phyloP scores from a whole-genome alignment of 2,888 invertebrate genomes.

The Leptopilina drosophilae region DNA sequence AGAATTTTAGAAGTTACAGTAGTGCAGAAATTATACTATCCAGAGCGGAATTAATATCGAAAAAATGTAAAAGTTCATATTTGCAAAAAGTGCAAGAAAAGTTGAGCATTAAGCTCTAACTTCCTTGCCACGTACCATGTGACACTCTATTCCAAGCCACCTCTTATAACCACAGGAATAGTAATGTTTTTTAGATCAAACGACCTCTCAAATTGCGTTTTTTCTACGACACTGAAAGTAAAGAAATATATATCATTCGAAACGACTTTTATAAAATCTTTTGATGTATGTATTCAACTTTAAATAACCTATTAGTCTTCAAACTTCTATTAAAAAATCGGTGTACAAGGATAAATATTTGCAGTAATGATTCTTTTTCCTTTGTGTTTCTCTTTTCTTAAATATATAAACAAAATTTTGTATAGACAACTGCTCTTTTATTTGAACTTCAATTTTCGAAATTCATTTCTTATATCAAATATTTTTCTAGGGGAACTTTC shows the following conservation, averaged over 20 bases:
- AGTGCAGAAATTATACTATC: conserved; percentile 14
- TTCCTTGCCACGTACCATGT: neutral
- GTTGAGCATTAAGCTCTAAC: conserved; percentile 9
- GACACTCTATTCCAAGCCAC: conserved; percentile 7
- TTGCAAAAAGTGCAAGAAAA: conserved; percentile 11
- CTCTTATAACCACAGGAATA: conserved; percentile 10
- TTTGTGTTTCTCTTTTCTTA: too few relatives aligned
- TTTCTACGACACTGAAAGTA: neutral
- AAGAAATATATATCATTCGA: neutral
- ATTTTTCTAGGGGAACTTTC: too few relatives aligned
- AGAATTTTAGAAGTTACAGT: conserved; percentile 4
- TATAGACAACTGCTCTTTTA: too few relatives aligned
- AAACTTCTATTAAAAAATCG: neutral
- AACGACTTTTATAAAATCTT: neutral
- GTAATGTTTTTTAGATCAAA: conserved; percentile 15
- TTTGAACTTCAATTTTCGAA: too few relatives aligned
- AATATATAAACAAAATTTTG: too few relatives aligned
- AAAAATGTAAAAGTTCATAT: conserved; percentile 17
- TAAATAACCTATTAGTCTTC: neutral
- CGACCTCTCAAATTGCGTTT: conserved; percentile 15
- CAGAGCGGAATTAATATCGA: conserved; percentile 1
- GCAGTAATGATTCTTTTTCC: neutral
- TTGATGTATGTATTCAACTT: neutral
- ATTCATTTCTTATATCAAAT: too few relatives aligned
- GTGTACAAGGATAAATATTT: neutral